Evolutionary conservation across 2,113 vertebrate genomes (phyloP), one percentile per base, ranked within the genome.

Genomic region (Propithecus coquereli): DNA sequence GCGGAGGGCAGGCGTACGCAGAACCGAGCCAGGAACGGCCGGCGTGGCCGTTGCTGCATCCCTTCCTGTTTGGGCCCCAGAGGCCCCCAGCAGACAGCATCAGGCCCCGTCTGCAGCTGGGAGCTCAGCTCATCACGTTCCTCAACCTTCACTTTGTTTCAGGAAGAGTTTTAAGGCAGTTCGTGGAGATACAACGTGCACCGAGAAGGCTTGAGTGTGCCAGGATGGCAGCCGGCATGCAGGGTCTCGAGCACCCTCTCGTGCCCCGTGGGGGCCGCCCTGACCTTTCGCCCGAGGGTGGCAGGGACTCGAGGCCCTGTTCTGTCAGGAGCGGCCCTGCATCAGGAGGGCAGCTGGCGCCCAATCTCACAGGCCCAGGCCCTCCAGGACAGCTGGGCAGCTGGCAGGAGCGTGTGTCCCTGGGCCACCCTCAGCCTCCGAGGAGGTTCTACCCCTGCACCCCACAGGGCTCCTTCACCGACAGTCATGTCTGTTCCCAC

Each of bases 221-320:
- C n/a, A 52, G 70, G 70, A 18, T 8, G 37, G 32, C 3, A 10
- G 52, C 47, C 6, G 25, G 34, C 76, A 25, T 22, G 10, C 70
- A 47, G 32, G 32, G 7, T 34, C 70, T 0, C 25, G 5, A 23
- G 45, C 1, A 32, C 27, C 8, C 0, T 16, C 43, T 76, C 8
- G 4, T 2, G 30, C 14, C 30, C 70, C 8, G 1, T 1, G 43
- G 7, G 73, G 27, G 8, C 43, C 43, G 8, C 47, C 47, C 74
- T 27, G 13, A n/a, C 57, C 6, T 9, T 27, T 37, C 10, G 32
- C 12, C 54, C 20, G 20, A 20, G 54, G 54, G 54, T 22, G 20
- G 54, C 54, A 57, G 54, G 54, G 54, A 7, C 20, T 20, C 54
- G 2, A 57, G 54, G 54, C 54, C 54, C 20, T 22, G 54, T 20